Base-by-base conservation (phyloP, 2,797 vertebrate genomes). In the Salmo trutta region DNA sequence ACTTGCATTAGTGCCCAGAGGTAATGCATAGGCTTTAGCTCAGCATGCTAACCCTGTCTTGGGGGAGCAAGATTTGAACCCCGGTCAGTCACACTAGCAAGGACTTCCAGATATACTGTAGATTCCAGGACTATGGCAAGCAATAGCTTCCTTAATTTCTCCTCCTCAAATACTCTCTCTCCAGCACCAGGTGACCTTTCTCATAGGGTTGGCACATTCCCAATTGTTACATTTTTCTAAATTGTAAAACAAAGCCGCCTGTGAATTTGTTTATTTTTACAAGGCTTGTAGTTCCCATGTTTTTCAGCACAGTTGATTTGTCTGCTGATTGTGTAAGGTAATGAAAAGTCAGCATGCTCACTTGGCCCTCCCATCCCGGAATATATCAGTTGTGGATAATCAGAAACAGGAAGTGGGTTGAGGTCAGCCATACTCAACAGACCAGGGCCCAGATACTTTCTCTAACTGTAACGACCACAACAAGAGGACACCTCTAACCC, bases 371-470 rank as follows among this genome's bases (percentile, higher is more conserved):
- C 1, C 24, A 3, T 70, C 41, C 70, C 75, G 75, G 47, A 51
- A 75, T 77, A 31, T 31, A 21, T 36, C 52, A 69, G 31, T 78
- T 12, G 19, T 47, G 64, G 59, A 27, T 24, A 64, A 27, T 12
- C 77, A 47, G 4, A 7, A 67, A 72, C 78, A 81, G 78, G 80
- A 88, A 85, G 74, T 33, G 29, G n/a, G 21, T 24, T 70, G n/a
- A 27, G 24, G 77, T 74, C 74, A 83, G 65, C 59, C 71, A 16
- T 41, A 84, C 59, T 69, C 54, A 21, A 51, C n/a, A 76, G 27
- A 79, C 59, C 76, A 52, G n/a, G 77, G 12, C 29, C 19, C 53
- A 24, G 71, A 73, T 64, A 79, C 81, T 90, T 74, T 82, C 81
- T 56, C 81, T 80, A 21, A 59, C 56, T 2, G 67, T 74, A 73